Percentiles rank a stretch among this genome's conserved stretches.
Evolutionary conservation across 2,113 vertebrate species (phyloP).

Genomic region (Lethenteron camtschaticum): DNA sequence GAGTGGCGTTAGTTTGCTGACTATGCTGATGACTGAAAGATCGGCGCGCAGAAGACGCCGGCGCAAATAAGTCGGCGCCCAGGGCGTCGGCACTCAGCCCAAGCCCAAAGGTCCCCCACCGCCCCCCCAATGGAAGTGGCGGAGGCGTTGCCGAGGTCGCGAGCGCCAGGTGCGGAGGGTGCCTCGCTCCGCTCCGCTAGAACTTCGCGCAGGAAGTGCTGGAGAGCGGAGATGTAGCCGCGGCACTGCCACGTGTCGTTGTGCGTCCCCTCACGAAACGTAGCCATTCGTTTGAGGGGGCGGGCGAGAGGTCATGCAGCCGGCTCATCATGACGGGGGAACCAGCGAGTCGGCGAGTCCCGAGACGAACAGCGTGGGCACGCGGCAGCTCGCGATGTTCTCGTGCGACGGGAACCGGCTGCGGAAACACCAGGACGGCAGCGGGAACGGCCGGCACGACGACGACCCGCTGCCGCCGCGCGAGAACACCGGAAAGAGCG

Average conservation of each 20-base stretch:
- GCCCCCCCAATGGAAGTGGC: too few species aligned
- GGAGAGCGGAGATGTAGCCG: slow-evolving; percentile 76
- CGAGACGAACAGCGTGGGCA: slow-evolving; percentile 92
- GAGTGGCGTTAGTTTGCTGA: too few species aligned
- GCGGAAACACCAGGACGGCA: slow-evolving; percentile 95
- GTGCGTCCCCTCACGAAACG: slow-evolving; percentile 92
- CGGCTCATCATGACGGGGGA: slow-evolving; percentile 99
- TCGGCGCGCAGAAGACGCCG: too few species aligned
- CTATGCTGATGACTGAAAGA: too few species aligned
- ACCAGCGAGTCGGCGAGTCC: slow-evolving; percentile 93
- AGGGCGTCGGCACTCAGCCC: too few species aligned
- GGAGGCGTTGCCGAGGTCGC: too few species aligned
- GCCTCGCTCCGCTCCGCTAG: slow-evolving; percentile 33
- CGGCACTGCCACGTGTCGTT: slow-evolving; percentile 99
- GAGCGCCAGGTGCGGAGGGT: too few species aligned
- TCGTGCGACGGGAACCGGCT: slow-evolving; percentile 90
- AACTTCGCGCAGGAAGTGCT: slow-evolving; percentile 90
- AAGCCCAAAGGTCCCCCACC: too few species aligned
- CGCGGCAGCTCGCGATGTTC: slow-evolving; percentile 68
- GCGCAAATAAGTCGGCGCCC: too few species aligned
- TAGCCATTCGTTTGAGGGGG: slow-evolving; percentile 87
- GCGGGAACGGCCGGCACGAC: slow-evolving; percentile 17
- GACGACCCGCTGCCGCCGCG: slow-evolving; percentile 24
- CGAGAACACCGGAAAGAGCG: slow-evolving; percentile 85
- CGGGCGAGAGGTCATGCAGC: slow-evolving; percentile 78